Evolutionary conservation across 2,888 invertebrate genomes (phyloP), one percentile per base, ranked within the genome.

Genomic region (Erannis defoliaria): DNA sequence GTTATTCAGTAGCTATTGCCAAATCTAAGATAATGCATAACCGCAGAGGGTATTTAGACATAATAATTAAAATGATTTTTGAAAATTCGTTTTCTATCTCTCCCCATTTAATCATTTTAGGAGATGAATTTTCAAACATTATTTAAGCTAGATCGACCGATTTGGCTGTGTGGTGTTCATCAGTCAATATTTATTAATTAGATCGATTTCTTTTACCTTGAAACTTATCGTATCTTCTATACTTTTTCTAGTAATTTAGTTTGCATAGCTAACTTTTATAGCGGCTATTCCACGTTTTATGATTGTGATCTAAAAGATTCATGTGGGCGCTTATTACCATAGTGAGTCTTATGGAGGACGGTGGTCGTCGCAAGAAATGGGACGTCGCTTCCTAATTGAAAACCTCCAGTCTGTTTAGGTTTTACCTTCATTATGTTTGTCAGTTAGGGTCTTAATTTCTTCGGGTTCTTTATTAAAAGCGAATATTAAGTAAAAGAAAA

Each of bases 361-460:
- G 14, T 38, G 29, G 53, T 43, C 18, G 40, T 19, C 33, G 54
- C 60, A 55, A 50, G 58, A 67, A 65, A 63, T 67, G 62, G 64
- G 64, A 67, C 59, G 64, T 67, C 59, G 64, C 64, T 64, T 67
- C 66, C 62, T 49, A 59, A 51, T 46, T 67, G 54, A 45, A 66
- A 37, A 35, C 60, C 66, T 66, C 67, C 66, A 64, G 29, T 59
- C 23, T 37, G 26, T 61, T 21, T 5, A 12, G 5, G 6, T 4
- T 4, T 35, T 1, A 31, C 10, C 3, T 18, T 5, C 6, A 21
- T 8, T n/a, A 12, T 42, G 2, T 21, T 6, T 42, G 21, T 19
- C 6, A 37, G 8, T 5, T 23, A 23, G 26, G 3, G 4, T 16
- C 0, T 16, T 16, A 16, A 2, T 37, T 35, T 35, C 14, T 35